Conservation (phyloP, 2,113 vertebrate species). For the Phrynosoma platyrhinos region DNA sequence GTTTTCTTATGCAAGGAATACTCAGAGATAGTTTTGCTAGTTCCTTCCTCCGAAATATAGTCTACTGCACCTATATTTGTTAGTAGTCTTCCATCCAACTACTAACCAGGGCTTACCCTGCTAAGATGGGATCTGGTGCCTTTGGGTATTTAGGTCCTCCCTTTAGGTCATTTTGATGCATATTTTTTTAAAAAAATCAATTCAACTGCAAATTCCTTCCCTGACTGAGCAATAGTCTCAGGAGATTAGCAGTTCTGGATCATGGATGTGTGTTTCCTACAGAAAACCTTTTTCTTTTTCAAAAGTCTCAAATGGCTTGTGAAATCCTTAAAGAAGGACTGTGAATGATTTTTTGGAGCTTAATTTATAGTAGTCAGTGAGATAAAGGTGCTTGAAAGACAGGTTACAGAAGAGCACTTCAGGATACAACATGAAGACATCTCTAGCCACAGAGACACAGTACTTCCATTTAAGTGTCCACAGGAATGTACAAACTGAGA, state of each 20-base stretch:
- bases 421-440: not conserved
- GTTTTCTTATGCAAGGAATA: too few relatives aligned
- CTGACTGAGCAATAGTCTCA: conserved; percentile 24
- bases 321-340: conserved; percentile 72
- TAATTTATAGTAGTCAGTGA: conserved; percentile 70
- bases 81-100: too few relatives aligned
- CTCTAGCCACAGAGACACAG: not conserved
- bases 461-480: not conserved
- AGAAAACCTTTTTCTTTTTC: conserved; percentile 67
- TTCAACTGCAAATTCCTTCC: too few relatives aligned
- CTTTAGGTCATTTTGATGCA: too few relatives aligned
- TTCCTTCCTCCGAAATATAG: too few relatives aligned
- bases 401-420: not conserved
- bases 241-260: conserved; percentile 48
- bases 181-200: too few relatives aligned
- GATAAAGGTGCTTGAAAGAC: conserved; percentile 16
- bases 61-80: too few relatives aligned
- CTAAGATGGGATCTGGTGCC: too few relatives aligned
- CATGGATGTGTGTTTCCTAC: not conserved
- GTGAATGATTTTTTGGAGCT: conserved; percentile 74
- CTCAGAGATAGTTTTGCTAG: too few relatives aligned
- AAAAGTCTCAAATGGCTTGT: conserved; percentile 47
- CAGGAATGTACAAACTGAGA: not conserved
- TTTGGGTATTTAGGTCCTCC: too few relatives aligned
- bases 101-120: too few relatives aligned